These are phyloP conservation scores for Cottus gobio DNA, from an alignment of 2,113 vertebrate species.

Conservation along the genomic window DNA sequence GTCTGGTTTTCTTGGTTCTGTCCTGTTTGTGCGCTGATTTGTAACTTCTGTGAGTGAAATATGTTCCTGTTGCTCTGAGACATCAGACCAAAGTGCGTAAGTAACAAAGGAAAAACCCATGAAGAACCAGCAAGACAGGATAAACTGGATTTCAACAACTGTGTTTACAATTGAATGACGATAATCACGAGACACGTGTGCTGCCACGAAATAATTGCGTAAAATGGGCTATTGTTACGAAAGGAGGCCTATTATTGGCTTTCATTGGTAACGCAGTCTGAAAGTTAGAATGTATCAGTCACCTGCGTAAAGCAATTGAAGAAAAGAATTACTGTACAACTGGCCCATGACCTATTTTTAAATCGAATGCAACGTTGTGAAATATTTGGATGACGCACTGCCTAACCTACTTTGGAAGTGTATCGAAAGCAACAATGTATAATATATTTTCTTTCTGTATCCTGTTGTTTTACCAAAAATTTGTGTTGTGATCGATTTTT, in stretches of 20 bases:
- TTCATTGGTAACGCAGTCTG: not conserved
- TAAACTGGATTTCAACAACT: constrained; percentile 44
- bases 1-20: constrained; percentile 19
- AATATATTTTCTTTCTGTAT: not conserved
- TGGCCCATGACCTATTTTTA: not conserved
- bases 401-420: not conserved
- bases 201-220: constrained; percentile 26
- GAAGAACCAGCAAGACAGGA: constrained; percentile 71
- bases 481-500: too few species aligned
- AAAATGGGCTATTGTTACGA: not conserved
- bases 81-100: not conserved
- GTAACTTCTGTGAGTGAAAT: constrained; percentile 4
- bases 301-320: constrained; percentile 3
- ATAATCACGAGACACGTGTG: not conserved
- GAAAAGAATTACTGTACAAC: not conserved
- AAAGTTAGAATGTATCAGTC: not conserved
- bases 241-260: not conserved
- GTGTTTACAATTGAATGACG: not conserved
- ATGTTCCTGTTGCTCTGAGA: constrained; percentile 31
- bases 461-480: not conserved
- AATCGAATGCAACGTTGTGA: not conserved
- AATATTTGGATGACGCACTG: not conserved
- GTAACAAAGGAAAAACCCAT: not conserved
- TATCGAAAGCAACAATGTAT: not conserved
- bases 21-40: constrained; percentile 5